Evolutionary conservation across 2,888 invertebrate genomes (phyloP).

Genomic region (Cryptocheilus praepositus): DNA sequence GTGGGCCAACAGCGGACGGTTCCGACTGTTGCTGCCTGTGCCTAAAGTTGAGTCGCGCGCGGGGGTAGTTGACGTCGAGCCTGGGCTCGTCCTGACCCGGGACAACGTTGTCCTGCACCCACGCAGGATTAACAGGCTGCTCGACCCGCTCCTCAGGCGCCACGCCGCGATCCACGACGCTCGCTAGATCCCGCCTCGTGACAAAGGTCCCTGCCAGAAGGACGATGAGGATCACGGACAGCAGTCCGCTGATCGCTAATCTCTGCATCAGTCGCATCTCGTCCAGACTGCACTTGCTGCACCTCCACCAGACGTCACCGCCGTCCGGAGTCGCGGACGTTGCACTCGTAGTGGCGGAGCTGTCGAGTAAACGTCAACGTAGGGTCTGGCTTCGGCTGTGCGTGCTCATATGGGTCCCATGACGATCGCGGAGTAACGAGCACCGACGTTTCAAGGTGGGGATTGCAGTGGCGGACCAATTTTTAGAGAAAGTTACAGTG

Average conservation of each 20-base stretch:
- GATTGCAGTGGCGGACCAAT: no score
- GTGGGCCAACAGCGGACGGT: constrained; percentile 53
- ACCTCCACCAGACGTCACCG: constrained; percentile 58
- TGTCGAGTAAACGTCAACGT: constrained; percentile 22
- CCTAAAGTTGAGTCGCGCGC: constrained; percentile 18
- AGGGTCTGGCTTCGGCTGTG: no score
- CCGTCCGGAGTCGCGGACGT: constrained; percentile 56
- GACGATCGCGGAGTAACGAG: no score
- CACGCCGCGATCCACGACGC: constrained; percentile 66
- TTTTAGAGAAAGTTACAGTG: no score
- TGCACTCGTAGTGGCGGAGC: constrained; percentile 62
- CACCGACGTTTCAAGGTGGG: no score
- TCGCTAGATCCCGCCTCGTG: constrained; percentile 66
- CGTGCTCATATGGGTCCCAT: no score
- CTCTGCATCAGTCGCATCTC: constrained; percentile 71
- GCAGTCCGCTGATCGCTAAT: constrained; percentile 70
- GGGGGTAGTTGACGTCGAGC: constrained; percentile 37
- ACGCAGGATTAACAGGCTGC: constrained; percentile 63
- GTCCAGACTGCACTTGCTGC: constrained; percentile 56
- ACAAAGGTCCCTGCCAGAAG: constrained; percentile 69
- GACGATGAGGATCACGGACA: constrained; percentile 70
- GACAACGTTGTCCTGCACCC: constrained; percentile 68
- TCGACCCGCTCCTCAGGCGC: constrained; percentile 67
- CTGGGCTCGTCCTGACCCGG: constrained; percentile 58
- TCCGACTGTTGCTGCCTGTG: constrained; percentile 40